phyloP scores from a whole-genome alignment of 2,888 invertebrate genomes.

The Thysanoteuthis rhombus region DNA sequence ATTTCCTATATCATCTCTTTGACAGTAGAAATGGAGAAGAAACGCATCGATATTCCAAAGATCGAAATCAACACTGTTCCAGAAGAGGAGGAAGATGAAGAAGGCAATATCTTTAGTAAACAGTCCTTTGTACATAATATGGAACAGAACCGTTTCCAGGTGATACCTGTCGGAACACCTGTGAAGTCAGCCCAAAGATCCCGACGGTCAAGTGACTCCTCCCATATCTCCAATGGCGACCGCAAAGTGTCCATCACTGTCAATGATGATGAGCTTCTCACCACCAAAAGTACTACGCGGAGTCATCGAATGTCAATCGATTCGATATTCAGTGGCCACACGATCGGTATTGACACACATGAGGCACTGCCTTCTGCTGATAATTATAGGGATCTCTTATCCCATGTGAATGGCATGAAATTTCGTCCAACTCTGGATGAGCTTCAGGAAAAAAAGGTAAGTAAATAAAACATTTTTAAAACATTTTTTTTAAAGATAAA shows the following conservation, averaged over 20 bases:
- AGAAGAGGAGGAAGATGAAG: constrained; percentile 19
- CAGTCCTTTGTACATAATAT: background rate
- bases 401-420: constrained; percentile 39
- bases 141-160: background rate
- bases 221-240: background rate
- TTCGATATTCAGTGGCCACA: constrained; percentile 33
- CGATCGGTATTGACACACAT: constrained; percentile 71
- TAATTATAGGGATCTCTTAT: constrained; percentile 73
- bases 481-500: too few species aligned
- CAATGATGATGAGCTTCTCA: constrained; percentile 21
- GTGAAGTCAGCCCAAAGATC: background rate
- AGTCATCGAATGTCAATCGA: constrained; percentile 37
- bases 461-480: constrained; percentile 17
- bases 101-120: background rate
- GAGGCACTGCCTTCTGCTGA: constrained; percentile 85
- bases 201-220: constrained; percentile 14
- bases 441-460: constrained; percentile 60
- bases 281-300: background rate
- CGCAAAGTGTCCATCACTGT: constrained; percentile 22
- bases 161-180: background rate
- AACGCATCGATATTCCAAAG: constrained; percentile 17
- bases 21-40: constrained; percentile 20
- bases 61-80: constrained; percentile 26
- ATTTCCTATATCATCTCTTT: background rate
- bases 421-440: constrained; percentile 66